Conservation (phyloP, 2,113 vertebrate genomes). For the Macroglossus sobrinus region DNA sequence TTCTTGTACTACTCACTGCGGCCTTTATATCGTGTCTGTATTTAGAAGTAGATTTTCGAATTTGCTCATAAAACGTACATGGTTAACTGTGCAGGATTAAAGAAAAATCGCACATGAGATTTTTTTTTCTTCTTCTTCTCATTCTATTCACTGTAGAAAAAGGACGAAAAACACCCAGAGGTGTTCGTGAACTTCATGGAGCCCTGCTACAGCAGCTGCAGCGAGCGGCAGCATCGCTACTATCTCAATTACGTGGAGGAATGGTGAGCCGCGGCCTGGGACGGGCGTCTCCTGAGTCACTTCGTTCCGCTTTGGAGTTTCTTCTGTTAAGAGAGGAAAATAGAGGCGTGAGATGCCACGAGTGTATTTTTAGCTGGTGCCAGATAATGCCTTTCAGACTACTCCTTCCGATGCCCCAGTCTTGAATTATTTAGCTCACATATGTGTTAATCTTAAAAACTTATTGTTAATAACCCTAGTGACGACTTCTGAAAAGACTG, state of each 20-base stretch:
- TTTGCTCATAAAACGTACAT: background rate
- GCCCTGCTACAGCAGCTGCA: slow-evolving; percentile 90
- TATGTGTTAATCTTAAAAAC: background rate
- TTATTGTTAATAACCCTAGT: background rate
- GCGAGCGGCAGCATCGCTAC: slow-evolving; percentile 93
- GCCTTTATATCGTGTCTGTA: background rate
- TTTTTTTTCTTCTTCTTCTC: background rate
- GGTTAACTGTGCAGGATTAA: background rate
- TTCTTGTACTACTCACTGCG: fast-evolving
- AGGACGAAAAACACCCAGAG: slow-evolving; percentile 92
- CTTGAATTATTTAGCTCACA: background rate
- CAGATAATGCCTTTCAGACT: background rate
- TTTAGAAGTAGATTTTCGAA: background rate
- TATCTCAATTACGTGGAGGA: slow-evolving; percentile 93
- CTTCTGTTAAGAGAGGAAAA: background rate
- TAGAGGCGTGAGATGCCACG: background rate
- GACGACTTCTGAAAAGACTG: background rate
- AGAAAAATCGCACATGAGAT: background rate
- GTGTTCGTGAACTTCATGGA: slow-evolving; percentile 95
- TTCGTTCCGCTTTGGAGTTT: fast-evolving
- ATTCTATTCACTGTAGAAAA: slow-evolving; percentile 85
- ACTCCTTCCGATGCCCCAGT: background rate
- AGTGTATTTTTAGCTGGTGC: background rate
- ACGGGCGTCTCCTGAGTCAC: fast-evolving
- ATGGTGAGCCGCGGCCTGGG: slow-evolving; percentile 84